Conservation (phyloP, 2,113 vertebrate genomes). For the Saiga tatarica region DNA sequence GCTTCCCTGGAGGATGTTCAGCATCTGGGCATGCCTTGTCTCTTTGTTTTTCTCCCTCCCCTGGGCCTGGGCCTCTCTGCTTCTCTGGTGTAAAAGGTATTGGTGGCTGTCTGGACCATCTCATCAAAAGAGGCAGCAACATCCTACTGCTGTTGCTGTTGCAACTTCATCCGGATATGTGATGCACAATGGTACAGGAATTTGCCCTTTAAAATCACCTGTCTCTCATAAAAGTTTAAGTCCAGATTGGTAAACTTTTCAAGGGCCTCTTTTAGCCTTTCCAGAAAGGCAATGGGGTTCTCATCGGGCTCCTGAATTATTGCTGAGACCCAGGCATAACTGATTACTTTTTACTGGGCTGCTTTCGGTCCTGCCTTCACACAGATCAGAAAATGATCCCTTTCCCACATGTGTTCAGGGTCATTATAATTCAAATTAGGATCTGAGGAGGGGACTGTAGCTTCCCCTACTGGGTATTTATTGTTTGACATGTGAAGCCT, state of each 20-base stretch:
- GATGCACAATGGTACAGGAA: background rate
- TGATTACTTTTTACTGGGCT: background rate
- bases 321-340: background rate
- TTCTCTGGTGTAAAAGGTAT: background rate
- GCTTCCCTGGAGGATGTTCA: background rate
- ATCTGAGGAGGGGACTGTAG: background rate
- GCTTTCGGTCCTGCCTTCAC: background rate
- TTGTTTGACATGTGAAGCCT: background rate
- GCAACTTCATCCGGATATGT: background rate
- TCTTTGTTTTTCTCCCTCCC: background rate
- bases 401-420: background rate
- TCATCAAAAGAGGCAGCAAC: background rate
- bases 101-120: background rate
- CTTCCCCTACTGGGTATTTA: background rate
- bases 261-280: background rate
- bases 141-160: background rate
- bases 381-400: background rate
- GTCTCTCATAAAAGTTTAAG: background rate
- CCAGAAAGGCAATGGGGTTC: background rate
- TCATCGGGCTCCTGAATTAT: background rate
- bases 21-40: background rate
- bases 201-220: background rate
- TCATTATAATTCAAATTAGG: background rate
- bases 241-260: background rate
- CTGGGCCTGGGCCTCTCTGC: background rate